phyloP scores from a whole-genome alignment of 2,888 invertebrate species.

The Vesta saturnalis region DNA sequence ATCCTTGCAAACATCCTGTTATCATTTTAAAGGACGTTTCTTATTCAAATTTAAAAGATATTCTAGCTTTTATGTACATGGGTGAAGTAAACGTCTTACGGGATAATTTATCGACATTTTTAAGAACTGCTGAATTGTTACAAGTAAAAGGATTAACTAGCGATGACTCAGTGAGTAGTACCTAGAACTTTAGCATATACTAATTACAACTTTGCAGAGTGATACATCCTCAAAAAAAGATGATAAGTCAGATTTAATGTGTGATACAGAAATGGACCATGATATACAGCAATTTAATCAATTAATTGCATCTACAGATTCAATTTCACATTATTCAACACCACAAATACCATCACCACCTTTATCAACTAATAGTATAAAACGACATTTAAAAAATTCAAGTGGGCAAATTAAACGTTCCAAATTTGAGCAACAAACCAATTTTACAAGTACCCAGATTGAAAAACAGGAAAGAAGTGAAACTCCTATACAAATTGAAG shows the following conservation, averaged over 20 bases:
- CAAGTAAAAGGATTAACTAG: constrained; percentile 76
- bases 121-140: constrained; percentile 75
- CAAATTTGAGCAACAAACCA: constrained; percentile 41
- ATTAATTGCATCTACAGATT: constrained; percentile 53
- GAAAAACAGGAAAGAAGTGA: constrained; percentile 25
- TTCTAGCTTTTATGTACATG: constrained; percentile 78
- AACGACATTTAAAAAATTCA: constrained; percentile 46
- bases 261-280: constrained; percentile 54
- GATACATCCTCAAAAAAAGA: constrained; percentile 58
- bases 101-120: constrained; percentile 74
- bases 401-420: constrained; percentile 46
- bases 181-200: background rate
- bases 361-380: constrained; percentile 30
- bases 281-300: constrained; percentile 54
- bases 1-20: constrained; percentile 78
- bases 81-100: constrained; percentile 78
- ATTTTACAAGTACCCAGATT: constrained; percentile 9
- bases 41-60: constrained; percentile 73
- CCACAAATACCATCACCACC: constrained; percentile 34
- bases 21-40: constrained; percentile 77
- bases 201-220: constrained; percentile 48
- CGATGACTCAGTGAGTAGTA: constrained; percentile 59
- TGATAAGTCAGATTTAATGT: constrained; percentile 52
- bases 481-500: constrained; percentile 37
- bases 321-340: constrained; percentile 34